Percentiles rank a stretch among this genome's conserved stretches.
These are phyloP conservation scores for Nemapogon koenigi DNA, from an alignment of 2,888 invertebrate species.

Conservation along the genomic window DNA sequence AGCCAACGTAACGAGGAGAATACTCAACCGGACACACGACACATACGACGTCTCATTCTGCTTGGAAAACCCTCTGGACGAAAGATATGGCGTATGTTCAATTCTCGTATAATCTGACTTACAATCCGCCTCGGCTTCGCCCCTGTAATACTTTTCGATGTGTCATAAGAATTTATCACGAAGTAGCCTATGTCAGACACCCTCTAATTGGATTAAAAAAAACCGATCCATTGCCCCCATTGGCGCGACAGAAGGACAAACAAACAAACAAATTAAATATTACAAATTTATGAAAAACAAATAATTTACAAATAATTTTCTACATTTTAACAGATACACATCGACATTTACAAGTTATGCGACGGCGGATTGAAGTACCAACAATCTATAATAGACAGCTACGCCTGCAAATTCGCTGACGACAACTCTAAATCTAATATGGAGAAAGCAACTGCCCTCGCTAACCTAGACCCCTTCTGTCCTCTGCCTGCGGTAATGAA, in stretches of 20 bases:
- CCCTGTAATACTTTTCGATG: no score
- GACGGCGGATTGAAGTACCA: slow-evolving; percentile 44
- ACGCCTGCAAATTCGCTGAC: slow-evolving; percentile 23
- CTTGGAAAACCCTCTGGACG: slow-evolving; percentile 19
- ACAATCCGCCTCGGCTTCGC: no score
- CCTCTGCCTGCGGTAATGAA: slow-evolving; percentile 26
- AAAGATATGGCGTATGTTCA: slow-evolving; percentile 21
- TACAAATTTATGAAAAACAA: no score
- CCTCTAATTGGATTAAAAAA: no score
- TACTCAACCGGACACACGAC: slow-evolving; percentile 36
- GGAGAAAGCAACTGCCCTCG: slow-evolving; percentile 17
- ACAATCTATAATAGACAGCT: slow-evolving; percentile 25
- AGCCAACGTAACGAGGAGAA: slow-evolving; percentile 23
- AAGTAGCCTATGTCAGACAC: no score
- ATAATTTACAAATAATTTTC: no score
- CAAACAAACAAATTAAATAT: no score
- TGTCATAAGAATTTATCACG: no score
- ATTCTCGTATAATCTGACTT: no score
- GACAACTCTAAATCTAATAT: slow-evolving; percentile 27
- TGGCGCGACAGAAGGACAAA: no score
- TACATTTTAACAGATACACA: slow-evolving; percentile 18
- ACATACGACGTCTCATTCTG: slow-evolving; percentile 21
- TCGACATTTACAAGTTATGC: slow-evolving; percentile 24
- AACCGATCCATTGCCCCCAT: no score
- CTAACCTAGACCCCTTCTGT: slow-evolving; percentile 23